These are phyloP conservation scores for Phaetusa simplex DNA, from an alignment of 2,113 vertebrate genomes.

Conservation along the genomic window DNA sequence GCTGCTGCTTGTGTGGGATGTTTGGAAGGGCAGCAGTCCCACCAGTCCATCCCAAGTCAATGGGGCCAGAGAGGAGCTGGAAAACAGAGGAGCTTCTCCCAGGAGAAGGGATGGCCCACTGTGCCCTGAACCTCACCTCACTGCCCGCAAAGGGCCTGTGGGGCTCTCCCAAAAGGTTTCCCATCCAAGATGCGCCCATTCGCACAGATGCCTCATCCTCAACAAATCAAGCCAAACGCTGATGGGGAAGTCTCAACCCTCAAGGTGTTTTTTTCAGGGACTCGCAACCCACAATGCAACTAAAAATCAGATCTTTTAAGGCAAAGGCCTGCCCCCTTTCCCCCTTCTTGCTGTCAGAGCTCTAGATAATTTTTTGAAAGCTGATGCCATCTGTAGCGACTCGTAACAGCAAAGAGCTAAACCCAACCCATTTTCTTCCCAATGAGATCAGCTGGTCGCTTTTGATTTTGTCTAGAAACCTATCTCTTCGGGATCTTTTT, in stretches of 20 bases:
- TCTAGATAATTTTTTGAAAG: slow-evolving; percentile 18
- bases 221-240: neutral
- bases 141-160: accelerated
- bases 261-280: neutral
- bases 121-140: neutral
- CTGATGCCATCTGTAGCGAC: slow-evolving; percentile 35
- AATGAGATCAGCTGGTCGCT: slow-evolving; percentile 68
- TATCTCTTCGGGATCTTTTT: slow-evolving; percentile 76
- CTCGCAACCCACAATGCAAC: neutral
- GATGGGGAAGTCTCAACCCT: neutral
- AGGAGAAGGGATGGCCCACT: neutral
- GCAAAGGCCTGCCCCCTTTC: neutral
- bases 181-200: neutral
- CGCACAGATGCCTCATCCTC: neutral
- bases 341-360: neutral
- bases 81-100: neutral
- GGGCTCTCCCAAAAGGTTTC: neutral
- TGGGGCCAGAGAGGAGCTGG: neutral
- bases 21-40: neutral
- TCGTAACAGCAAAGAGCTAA: slow-evolving; percentile 11
- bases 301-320: neutral
- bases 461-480: slow-evolving; percentile 79
- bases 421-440: slow-evolving; percentile 62
- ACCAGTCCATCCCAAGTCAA: neutral
- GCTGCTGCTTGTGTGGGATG: neutral